Evolutionary conservation across 2,113 vertebrate genomes (phyloP).

Genomic region (Pteronura brasiliensis): DNA sequence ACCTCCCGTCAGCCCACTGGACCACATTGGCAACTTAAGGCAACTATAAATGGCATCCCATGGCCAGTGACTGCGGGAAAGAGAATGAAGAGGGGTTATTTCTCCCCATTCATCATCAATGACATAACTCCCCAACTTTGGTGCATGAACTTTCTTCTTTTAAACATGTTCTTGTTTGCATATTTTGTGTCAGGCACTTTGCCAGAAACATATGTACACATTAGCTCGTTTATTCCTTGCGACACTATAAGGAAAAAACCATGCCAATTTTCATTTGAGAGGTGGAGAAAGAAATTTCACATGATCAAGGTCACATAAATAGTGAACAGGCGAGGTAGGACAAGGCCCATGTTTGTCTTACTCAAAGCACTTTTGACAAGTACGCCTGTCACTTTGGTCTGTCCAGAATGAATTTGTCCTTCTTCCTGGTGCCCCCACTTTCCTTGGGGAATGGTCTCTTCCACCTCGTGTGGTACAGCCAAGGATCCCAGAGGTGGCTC

Average conservation of each 20-base stretch:
- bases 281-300: not conserved
- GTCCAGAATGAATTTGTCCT: not conserved
- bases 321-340: fast-evolving
- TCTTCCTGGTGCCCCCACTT: not conserved
- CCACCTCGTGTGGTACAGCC: fast-evolving
- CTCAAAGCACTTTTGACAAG: not conserved
- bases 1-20: not conserved
- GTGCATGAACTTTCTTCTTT: not conserved
- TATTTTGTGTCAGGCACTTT: not conserved
- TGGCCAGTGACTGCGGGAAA: not conserved
- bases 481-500: not conserved
- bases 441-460: not conserved
- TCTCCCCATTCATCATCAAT: not conserved
- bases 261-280: not conserved
- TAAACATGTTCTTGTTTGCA: not conserved
- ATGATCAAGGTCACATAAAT: not conserved
- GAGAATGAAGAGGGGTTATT: not conserved
- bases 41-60: not conserved
- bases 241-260: not conserved
- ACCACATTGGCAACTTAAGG: not conserved
- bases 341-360: not conserved
- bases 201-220: not conserved
- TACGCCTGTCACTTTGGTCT: not conserved
- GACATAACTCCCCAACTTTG: fast-evolving
- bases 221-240: not conserved